Conservation (phyloP, 2,888 invertebrate genomes). For the Salpingus planirostris region DNA sequence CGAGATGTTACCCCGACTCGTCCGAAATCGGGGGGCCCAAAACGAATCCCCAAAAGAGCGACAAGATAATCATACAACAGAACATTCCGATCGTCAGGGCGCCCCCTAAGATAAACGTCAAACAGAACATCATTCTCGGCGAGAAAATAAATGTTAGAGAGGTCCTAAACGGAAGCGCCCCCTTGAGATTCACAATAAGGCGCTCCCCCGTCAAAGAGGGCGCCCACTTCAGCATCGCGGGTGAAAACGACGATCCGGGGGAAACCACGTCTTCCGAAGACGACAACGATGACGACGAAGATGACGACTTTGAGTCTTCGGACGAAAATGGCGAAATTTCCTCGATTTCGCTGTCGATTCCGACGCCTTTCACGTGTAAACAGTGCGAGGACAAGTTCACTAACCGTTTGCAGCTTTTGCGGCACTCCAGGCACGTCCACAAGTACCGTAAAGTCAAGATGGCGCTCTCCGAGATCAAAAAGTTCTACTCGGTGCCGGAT, state of each 20-base stretch:
- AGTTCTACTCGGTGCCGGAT: slow-evolving; percentile 7
- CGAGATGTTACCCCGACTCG: too few relatives aligned
- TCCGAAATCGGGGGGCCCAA: too few relatives aligned
- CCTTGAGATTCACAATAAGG: slow-evolving; percentile 5
- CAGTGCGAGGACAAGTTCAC: slow-evolving; percentile 5
- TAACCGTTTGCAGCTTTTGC: slow-evolving; percentile 5
- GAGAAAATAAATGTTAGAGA: slow-evolving; percentile 4
- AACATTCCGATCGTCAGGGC: slow-evolving; percentile 3
- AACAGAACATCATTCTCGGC: too few relatives aligned
- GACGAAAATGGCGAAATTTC: too few relatives aligned
- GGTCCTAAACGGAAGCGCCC: slow-evolving; percentile 2
- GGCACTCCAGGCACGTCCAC: slow-evolving; percentile 7
- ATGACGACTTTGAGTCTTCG: too few relatives aligned
- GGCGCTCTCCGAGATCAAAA: slow-evolving; percentile 11
- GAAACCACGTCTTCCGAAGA: neutral
- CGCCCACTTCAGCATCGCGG: neutral
- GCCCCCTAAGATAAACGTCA: too few relatives aligned
- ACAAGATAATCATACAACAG: slow-evolving; percentile 7
- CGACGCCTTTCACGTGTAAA: slow-evolving; percentile 2
- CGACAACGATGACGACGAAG: neutral
- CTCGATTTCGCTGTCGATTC: too few relatives aligned
- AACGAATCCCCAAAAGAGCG: too few relatives aligned
- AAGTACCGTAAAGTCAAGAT: slow-evolving; percentile 10
- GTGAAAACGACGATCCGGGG: neutral
- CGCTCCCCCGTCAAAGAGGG: slow-evolving; percentile 1